Percentiles rank a stretch among this genome's conserved stretches.
Evolutionary conservation across 2,888 invertebrate genomes (phyloP).

Genomic region (Ditylenchus weischeri): DNA sequence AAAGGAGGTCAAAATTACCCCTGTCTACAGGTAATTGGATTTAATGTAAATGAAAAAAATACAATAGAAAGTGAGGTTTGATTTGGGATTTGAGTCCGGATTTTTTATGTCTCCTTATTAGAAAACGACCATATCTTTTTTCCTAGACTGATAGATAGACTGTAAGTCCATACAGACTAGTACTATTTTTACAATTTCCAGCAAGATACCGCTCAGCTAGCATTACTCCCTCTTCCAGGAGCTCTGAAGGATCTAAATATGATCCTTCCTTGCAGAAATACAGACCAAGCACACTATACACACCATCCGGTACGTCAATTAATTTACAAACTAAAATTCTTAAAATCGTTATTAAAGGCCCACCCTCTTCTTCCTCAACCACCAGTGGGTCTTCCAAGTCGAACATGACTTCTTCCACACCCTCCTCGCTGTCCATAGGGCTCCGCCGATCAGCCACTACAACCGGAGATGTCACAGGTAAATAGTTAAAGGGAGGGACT

Average conservation of each 20-base stretch:
- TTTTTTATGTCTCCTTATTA: neutral
- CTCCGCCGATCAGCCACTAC: slow-evolving; percentile 30
- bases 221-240: neutral
- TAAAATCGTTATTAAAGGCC: neutral
- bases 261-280: slow-evolving; percentile 19
- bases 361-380: slow-evolving; percentile 1
- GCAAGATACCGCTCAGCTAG: slow-evolving; percentile 28
- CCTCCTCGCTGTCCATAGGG: slow-evolving; percentile 13
- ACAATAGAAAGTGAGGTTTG: slow-evolving; percentile 1
- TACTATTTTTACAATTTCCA: slow-evolving; percentile 7
- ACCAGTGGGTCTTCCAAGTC: neutral
- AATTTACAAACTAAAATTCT: neutral
- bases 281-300: neutral
- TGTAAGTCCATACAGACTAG: neutral
- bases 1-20: slow-evolving; percentile 32
- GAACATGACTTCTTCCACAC: slow-evolving; percentile 3
- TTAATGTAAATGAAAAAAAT: too few relatives aligned
- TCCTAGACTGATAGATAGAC: neutral
- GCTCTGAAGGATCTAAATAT: neutral
- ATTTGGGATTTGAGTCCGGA: neutral
- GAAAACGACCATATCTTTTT: neutral
- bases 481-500: neutral
- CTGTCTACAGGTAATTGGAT: slow-evolving; percentile 30
- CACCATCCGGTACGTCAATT: neutral
- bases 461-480: slow-evolving; percentile 8